These are phyloP conservation scores for Spisula solida DNA, from an alignment of 2,888 invertebrate species.

Conservation along the genomic window DNA sequence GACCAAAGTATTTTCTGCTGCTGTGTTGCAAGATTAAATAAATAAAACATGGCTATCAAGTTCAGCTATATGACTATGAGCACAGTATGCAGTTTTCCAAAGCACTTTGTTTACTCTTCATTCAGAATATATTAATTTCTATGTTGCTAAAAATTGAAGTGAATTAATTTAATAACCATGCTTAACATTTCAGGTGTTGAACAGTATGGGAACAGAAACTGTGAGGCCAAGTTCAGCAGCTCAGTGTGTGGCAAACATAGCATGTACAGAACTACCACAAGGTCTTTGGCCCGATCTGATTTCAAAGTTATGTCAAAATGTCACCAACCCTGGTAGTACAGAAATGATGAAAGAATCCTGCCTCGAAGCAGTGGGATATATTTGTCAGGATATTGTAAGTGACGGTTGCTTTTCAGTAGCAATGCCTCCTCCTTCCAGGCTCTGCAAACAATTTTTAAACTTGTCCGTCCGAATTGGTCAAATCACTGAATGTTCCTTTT, in stretches of 20 bases:
- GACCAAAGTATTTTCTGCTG: too few relatives aligned
- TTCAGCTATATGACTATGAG: too few relatives aligned
- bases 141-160: too few relatives aligned
- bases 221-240: slow-evolving; percentile 98
- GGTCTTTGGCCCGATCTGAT: slow-evolving; percentile 98
- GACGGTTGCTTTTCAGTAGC: background rate
- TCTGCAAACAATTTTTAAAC: too few relatives aligned
- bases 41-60: too few relatives aligned
- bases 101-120: too few relatives aligned
- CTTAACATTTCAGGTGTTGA: slow-evolving; percentile 92
- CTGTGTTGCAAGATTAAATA: too few relatives aligned
- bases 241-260: slow-evolving; percentile 99
- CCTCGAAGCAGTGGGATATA: slow-evolving; percentile 99
- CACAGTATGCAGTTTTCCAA: too few relatives aligned
- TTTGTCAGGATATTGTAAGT: slow-evolving; percentile 97
- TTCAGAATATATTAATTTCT: too few relatives aligned
- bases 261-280: slow-evolving; percentile 97
- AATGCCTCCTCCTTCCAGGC: background rate
- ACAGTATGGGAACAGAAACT: slow-evolving; percentile 97
- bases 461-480: too few relatives aligned
- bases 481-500: too few relatives aligned
- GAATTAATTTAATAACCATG: too few relatives aligned
- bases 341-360: slow-evolving; percentile 99
- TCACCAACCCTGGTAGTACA: slow-evolving; percentile 93
- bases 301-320: slow-evolving; percentile 94